Conservation (phyloP, 2,888 invertebrate species). For the Phlogophora meticulosa region DNA sequence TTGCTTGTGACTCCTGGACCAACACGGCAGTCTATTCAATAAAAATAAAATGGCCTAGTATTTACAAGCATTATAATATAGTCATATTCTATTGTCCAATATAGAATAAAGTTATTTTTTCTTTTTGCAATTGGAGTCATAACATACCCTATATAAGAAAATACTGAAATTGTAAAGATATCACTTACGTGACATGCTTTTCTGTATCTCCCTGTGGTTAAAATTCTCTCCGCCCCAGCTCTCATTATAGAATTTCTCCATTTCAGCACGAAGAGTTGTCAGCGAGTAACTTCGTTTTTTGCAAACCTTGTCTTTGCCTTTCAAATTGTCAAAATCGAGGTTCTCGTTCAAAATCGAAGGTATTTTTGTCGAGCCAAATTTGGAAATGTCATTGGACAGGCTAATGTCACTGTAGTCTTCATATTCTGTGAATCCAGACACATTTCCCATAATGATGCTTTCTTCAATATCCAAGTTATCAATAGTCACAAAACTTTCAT, state of each 20-base stretch:
- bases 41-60: no score
- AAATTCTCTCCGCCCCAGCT: constrained; percentile 93
- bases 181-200: constrained; percentile 92
- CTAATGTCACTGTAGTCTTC: constrained; percentile 73
- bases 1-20: no score
- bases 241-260: constrained; percentile 92
- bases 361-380: constrained; percentile 85
- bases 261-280: constrained; percentile 86
- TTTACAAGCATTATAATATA: no score
- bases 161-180: not conserved
- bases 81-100: no score
- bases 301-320: constrained; percentile 81
- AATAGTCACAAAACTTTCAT: constrained; percentile 65
- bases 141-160: not conserved
- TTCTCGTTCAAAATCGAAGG: constrained; percentile 85
- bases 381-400: constrained; percentile 67
- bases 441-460: constrained; percentile 85
- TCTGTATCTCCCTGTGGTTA: constrained; percentile 90
- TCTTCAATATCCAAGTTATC: constrained; percentile 76
- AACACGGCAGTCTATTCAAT: no score
- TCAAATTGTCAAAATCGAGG: constrained; percentile 87
- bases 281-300: constrained; percentile 82
- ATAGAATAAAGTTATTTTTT: not conserved
- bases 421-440: constrained; percentile 79
- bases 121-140: no score